A percentile compares a stretch with the other conserved stretches of the same genome.
Evolutionary conservation across 2,113 vertebrate genomes (phyloP).

Genomic region (Melozone crissalis): DNA sequence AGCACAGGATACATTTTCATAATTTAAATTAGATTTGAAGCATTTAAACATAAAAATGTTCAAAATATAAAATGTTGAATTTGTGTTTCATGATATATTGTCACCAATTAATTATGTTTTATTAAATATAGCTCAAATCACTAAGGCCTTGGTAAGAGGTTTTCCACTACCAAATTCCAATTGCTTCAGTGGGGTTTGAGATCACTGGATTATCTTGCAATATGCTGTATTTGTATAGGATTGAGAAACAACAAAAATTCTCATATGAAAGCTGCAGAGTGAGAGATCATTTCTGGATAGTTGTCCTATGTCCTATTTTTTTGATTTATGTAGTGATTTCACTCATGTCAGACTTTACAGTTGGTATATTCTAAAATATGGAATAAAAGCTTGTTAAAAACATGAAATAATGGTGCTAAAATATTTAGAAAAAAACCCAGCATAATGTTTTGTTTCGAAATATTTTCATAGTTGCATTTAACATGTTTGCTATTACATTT

Average conservation of each 20-base stretch:
- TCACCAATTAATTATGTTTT: neutral
- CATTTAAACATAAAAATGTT: neutral
- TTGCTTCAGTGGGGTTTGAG: neutral
- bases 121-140: neutral
- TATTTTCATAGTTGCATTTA: neutral
- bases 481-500: neutral
- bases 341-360: accelerated
- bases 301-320: neutral
- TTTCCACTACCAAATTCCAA: neutral
- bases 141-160: neutral
- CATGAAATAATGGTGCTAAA: neutral
- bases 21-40: neutral
- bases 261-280: neutral
- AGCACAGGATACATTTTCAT: neutral
- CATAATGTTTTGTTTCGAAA: neutral
- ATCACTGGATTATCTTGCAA: neutral
- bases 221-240: neutral
- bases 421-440: neutral
- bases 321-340: neutral
- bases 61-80: neutral
- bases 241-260: neutral
- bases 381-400: neutral
- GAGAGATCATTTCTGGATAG: neutral
- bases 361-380: neutral
- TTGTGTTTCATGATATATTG: neutral